Evolutionary conservation across 2,113 vertebrate genomes (phyloP), one percentile per base, ranked within the genome.

Genomic region (Ceuthmochares aereus): DNA sequence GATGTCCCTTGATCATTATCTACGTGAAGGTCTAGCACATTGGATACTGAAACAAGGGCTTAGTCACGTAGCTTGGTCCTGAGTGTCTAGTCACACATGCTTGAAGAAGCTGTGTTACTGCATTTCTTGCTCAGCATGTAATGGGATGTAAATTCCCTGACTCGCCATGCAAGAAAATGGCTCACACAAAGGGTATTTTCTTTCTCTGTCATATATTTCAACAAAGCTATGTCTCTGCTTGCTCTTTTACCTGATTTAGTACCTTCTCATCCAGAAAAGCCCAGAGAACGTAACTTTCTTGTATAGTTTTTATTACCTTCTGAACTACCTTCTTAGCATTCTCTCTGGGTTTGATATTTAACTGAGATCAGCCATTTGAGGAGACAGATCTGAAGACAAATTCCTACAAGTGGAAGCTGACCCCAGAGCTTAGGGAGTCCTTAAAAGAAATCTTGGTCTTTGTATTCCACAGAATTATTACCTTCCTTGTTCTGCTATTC

Each of bases 171-270:
- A 74, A 20, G 26, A 82, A 94, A 91, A 95, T 26, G 60, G 34
- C 84, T 93, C 84, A 54, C 73, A 74, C 40, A 87, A 90, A 84
- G 42, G 42, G 15, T 84, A 90, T 91, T 91, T 30, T 73, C 68
- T 77, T 67, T 78, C 82, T 76, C 66, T 90, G 70, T 60, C 62
- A 6, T 60, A 69, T 72, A 85, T 85, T 79, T 94, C 75, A 87
- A 69, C 10, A 69, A 60, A 85, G 8, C 9, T 19, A 64, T 47
- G 10, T 84, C 49, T 95, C 92, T 87, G 34, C 72, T 91, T 76
- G 66, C 63, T 89, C 66, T 76, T 94, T 82, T 77, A 73, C 14
- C 34, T 91, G 62, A 90, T 91, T 94, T 93, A 90, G 54, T 76
- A 52, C 12, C 6, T 43, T 87, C 40, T 90, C 2, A 7, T 25